Evolutionary conservation across 1,140 invertebrate species (phyloP).

Genomic region (Agrypnia vestita): DNA sequence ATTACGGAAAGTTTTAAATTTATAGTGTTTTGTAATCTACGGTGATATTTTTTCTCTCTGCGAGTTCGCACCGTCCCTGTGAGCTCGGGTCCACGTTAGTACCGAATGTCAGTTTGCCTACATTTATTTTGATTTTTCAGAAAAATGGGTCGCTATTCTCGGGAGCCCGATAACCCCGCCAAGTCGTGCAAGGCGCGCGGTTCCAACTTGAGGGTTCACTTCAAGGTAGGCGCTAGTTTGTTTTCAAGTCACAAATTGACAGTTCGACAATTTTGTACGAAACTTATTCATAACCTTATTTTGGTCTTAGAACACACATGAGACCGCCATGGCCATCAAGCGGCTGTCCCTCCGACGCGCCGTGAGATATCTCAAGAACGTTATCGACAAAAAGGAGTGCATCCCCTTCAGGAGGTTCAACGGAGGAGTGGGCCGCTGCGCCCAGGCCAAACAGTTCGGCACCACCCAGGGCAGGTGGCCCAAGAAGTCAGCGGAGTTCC

Average conservation of each 20-base stretch:
- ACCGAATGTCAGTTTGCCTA: constrained; percentile 40
- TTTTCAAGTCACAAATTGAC: constrained; percentile 20
- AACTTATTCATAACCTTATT: constrained; percentile 4
- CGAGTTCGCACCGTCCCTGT: background rate
- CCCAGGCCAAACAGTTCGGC: constrained; percentile 98
- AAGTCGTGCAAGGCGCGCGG: constrained; percentile 99
- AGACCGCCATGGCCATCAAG: constrained; percentile 97
- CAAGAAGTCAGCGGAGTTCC: constrained; percentile 98
- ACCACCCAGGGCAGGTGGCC: constrained; percentile 98
- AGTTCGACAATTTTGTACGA: constrained; percentile 1
- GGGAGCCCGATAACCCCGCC: constrained; percentile 94
- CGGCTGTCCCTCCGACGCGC: constrained; percentile 95
- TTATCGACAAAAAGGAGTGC: constrained; percentile 97
- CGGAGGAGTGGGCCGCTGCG: constrained; percentile 97
- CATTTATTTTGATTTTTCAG: constrained; percentile 43
- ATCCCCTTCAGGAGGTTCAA: constrained; percentile 99
- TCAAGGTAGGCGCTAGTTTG: constrained; percentile 82
- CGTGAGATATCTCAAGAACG: constrained; percentile 96
- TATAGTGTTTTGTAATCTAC: background rate
- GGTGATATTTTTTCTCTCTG: constrained; percentile 1
- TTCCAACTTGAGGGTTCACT: constrained; percentile 98
- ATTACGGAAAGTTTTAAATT: background rate
- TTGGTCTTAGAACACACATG: constrained; percentile 93
- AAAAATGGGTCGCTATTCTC: constrained; percentile 95
- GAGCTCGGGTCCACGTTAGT: constrained; percentile 46